Base-by-base conservation (phyloP, 2,888 invertebrate species). In the Aromia moschata region DNA sequence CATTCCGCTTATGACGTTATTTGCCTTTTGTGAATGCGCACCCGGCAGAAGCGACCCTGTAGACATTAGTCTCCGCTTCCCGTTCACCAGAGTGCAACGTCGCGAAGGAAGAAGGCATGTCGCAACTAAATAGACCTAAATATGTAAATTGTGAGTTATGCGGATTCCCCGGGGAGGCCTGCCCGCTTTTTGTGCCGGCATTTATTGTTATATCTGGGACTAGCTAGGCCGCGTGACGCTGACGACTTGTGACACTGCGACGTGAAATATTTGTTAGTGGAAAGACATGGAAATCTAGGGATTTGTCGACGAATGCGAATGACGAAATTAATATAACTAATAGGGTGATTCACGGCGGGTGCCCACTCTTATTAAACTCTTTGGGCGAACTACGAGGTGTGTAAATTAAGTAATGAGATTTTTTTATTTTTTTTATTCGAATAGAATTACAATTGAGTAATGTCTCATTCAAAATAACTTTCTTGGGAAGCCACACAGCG, bases 111-210 rank as follows among this genome's bases (percentile, higher is more conserved):
- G 30, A 56, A 58, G 54, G 47, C 43, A 59, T 38, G 47, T 49
- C 55, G 38, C 38, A 56, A 16, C 56, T 56, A 56, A 41, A 56
- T 56, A 46, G 45, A 60, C 59, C 62, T 59, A 62, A 67, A 68
- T 70, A 71, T 71, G 70, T 63, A 71, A 71, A 71, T 71, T 67
- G 64, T 59, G 58, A 70, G 67, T 67, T 71, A 70, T 67, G 71
- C 65, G 60, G 61, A 59, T 64, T 70, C 56, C 68, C n/a, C 47
- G 68, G n/a, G 57, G 70, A 68, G 63, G 64, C 68, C 64, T 61
- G 62, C 63, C 67, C 69, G 64, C 67, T 60, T 70, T 70, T 70
- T 69, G 70, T 67, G 59, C 65, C 61, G 54, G 62, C 67, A 65
- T 70, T 71, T 71, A 71, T 71, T 68, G 67, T 68, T 67, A 56